Conservation (phyloP, 2,113 vertebrate genomes). For the Microtus ochrogaster region DNA sequence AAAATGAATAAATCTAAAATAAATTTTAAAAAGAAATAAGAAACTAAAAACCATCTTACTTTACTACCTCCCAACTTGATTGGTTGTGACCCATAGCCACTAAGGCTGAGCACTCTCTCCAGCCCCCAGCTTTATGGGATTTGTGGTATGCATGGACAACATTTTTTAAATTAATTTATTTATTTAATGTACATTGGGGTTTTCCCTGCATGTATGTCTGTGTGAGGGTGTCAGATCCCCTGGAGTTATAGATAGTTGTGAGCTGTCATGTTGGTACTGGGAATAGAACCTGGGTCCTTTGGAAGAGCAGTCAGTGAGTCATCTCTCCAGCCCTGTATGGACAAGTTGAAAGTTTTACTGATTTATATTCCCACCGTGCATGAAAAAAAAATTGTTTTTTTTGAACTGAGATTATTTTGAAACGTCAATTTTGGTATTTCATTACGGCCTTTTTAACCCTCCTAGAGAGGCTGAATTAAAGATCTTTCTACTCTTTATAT, state of each 20-base stretch:
- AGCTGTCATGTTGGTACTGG: too few species aligned
- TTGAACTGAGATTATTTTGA: conserved; percentile 17
- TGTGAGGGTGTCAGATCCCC: too few species aligned
- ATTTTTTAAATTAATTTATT: too few species aligned
- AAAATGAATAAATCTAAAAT: not conserved
- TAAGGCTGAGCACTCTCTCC: not conserved
- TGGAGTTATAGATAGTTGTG: too few species aligned
- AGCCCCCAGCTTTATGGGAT: not conserved
- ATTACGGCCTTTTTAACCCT: not conserved
- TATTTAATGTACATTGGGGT: too few species aligned
- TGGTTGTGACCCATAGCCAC: not conserved
- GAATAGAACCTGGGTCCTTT: too few species aligned
- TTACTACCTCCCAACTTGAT: not conserved
- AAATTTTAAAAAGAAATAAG: not conserved
- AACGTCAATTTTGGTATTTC: conserved; percentile 3
- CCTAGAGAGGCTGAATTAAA: not conserved
- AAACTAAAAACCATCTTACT: not conserved
- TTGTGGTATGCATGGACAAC: not conserved
- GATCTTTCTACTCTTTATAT: not conserved
- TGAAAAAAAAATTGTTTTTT: not conserved
- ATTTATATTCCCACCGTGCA: not conserved
- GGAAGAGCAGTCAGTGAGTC: too few species aligned
- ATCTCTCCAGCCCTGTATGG: not conserved
- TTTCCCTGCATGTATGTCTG: too few species aligned
- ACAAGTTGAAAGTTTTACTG: not conserved